Evolutionary conservation across 2,113 vertebrate species (phyloP), one percentile per base, ranked within the genome.

Genomic region (Pelusios castaneus): DNA sequence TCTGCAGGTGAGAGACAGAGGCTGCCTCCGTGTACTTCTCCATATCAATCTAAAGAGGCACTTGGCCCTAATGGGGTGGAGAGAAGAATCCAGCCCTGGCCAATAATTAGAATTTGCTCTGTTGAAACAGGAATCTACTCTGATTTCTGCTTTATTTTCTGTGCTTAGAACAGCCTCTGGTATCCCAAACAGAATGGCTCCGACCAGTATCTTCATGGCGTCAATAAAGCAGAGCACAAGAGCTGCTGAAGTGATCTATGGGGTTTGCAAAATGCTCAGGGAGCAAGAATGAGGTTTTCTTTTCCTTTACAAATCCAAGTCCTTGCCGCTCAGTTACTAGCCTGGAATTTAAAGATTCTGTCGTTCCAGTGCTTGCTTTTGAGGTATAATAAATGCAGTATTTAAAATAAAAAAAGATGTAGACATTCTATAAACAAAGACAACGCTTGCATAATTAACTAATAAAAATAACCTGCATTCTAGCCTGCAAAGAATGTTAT

Each of bases 381-480:
- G 91, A 95, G 91, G 84, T 87, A 87, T 47, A 91, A 93, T 84
- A 96, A 97, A 95, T 79, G 88, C 1, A 8, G 85, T 49, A 88
- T 94, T 96, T 95, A 92, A 95, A 94, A 92, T 88, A 88, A 92
- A 80, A 92, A 87, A 96, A 93, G 92, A 94, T 88, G 63, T 63
- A 76, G 80, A 60, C 95, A 84, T 94, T 91, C 94, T 95, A 95
- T 96, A 97, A 97, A 97, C 96, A 96, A 96, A 95, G 94, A 89
- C 80, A 38, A 31, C 90, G 93, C 93, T 96, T 96, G 96, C 97
- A 97, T 95, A 96, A 96, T 96, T 96, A 97, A 93, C 96, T 96
- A 95, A 96, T 95, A 97, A 96, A 97, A 97, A 97, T 96, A 96
- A 97, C 97, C 97, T 97, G 97, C 94, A 91, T 94, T 95, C 92